phyloP scores from a whole-genome alignment of 2,113 vertebrate genomes.

The Bagarius yarrelli region DNA sequence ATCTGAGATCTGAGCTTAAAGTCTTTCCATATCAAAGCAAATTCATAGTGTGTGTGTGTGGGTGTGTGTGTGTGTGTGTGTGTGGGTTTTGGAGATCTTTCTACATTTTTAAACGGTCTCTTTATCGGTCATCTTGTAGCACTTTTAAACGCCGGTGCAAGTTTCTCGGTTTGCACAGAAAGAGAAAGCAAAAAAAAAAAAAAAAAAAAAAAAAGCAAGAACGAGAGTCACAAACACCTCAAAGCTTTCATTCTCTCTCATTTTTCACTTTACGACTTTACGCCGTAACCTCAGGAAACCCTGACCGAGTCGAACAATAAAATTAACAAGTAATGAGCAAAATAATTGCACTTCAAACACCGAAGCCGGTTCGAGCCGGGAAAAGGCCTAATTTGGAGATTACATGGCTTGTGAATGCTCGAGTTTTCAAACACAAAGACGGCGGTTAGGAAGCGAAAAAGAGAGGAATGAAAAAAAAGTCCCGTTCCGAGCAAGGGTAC shows the following conservation, averaged over 20 bases:
- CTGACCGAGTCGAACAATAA: slow-evolving; percentile 80
- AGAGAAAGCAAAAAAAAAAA: slow-evolving; percentile 46
- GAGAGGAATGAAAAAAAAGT: slow-evolving; percentile 57
- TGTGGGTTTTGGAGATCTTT: slow-evolving; percentile 1
- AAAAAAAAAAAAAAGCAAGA: slow-evolving; percentile 45
- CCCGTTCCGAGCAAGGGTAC: slow-evolving; percentile 71
- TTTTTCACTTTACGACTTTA: slow-evolving; percentile 72
- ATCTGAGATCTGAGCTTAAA: slow-evolving; percentile 10
- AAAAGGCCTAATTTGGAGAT: slow-evolving; percentile 76
- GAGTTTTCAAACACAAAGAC: slow-evolving; percentile 79
- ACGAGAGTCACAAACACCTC: slow-evolving; percentile 37
- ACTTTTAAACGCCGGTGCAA: neutral
- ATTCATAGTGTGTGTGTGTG: neutral
- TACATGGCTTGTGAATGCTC: slow-evolving; percentile 75
- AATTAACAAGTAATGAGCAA: slow-evolving; percentile 82
- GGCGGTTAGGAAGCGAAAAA: slow-evolving; percentile 71
- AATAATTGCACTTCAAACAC: slow-evolving; percentile 80
- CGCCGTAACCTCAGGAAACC: slow-evolving; percentile 75
- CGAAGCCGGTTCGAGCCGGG: slow-evolving; percentile 51
- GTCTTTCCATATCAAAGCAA: neutral
- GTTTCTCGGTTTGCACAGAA: slow-evolving; percentile 44
- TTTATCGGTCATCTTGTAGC: slow-evolving; percentile 17
- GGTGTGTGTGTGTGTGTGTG: neutral
- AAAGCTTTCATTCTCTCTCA: slow-evolving; percentile 46
- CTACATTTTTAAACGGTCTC: neutral